Conservation (phyloP, 2,888 invertebrate genomes). For the Xestia xanthographa region DNA sequence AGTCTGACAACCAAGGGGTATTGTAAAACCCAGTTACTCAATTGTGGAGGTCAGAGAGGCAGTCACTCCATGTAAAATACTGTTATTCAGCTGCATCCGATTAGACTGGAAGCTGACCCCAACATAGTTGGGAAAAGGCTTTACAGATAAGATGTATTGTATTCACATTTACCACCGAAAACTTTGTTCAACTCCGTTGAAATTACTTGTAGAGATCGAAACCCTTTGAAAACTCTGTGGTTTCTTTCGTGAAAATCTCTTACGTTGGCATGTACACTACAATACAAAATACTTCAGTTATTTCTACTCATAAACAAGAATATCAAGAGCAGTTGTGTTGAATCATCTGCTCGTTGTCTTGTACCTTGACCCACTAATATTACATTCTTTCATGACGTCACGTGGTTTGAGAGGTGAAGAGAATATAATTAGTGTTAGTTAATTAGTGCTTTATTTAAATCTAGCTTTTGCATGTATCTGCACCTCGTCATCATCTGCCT, state of each 20-base stretch:
- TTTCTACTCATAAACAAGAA: slow-evolving; percentile 36
- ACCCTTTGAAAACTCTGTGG: not conserved
- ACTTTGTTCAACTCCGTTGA: not conserved
- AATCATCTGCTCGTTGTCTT: slow-evolving; percentile 42
- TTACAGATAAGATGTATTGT: not conserved
- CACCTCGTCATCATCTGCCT: not conserved
- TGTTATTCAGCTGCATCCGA: not conserved
- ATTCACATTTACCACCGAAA: not conserved
- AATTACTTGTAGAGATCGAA: not conserved
- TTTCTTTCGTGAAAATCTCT: not conserved
- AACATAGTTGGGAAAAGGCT: not conserved
- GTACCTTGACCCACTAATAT: slow-evolving; percentile 58
- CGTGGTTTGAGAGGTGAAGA: not conserved
- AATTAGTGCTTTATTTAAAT: slow-evolving; percentile 1
- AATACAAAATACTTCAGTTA: slow-evolving; percentile 31
- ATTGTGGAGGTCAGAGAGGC: no score
- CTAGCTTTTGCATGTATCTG: not conserved
- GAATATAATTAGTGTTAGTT: not conserved
- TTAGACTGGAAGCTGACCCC: not conserved
- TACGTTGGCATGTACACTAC: not conserved
- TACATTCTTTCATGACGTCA: slow-evolving; percentile 37
- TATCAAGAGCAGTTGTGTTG: slow-evolving; percentile 37
- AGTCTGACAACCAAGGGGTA: no score
- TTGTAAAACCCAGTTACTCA: no score
- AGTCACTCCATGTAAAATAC: no score